Base-by-base conservation (phyloP, 2,113 vertebrate species). In the Dasyornis broadbenti region DNA sequence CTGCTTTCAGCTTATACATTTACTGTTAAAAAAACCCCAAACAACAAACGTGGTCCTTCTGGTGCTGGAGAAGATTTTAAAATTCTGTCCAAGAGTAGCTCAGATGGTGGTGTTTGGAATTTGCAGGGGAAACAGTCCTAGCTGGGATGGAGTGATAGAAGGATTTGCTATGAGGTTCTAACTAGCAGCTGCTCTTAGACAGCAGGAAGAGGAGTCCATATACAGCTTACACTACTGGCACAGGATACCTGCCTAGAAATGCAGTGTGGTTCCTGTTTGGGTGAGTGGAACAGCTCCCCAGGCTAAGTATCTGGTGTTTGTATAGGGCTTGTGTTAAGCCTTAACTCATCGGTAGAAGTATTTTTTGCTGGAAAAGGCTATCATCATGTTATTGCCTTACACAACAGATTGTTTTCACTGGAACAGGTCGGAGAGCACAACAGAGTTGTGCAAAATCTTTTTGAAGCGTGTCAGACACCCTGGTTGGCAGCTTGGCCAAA, bases 261-360 rank as follows among this genome's bases (percentile, higher is more conserved):
- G 30, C 42, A 30, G 1, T 31, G 11, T 33, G 35, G 20, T 45
- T 66, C 35, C 30, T 68, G 1, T 35, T 24, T 52, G 81, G 57
- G 10, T 53, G 56, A 50, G 78, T 37, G 44, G 33, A 61, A 59
- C 59, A 47, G 45, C 53, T 39, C 40, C 22, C 24, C 33, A 70
- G 28, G 14, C 31, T 35, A 10, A 7, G 20, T 19, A 8, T 47
- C 30, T 39, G 40, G 1, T 45, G 14, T 54, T 22, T 49, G 12
- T 44, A 7, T 9, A 15, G 53, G 65, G 11, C 4, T 59, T 68
- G 15, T 0, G 0, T 82, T 68, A 65, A 89, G 35, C 47, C 9
- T 63, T 75, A 56, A 21, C 35, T 71, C 8, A 13, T 30, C 2
- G 7, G 14, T 33, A 87, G 72, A 59, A 78, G 13, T 14, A 4